phyloP scores from a whole-genome alignment of 2,888 invertebrate species.

The Hypsopygia costalis region DNA sequence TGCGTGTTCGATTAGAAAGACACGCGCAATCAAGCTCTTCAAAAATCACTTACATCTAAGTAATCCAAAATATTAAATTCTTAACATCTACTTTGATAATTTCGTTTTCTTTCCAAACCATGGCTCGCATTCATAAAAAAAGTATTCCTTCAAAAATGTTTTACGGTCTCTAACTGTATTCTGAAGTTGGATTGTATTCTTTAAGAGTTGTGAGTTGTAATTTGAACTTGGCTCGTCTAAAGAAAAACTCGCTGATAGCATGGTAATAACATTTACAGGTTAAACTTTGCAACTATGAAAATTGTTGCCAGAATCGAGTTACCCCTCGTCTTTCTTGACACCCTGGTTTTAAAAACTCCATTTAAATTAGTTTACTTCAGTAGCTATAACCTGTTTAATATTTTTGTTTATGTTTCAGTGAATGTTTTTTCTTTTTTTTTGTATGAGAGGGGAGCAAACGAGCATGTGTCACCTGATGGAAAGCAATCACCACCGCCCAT shows the following conservation, averaged over 20 bases:
- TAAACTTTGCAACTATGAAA: conserved; percentile 62
- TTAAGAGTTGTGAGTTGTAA: conserved; percentile 39
- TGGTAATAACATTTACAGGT: conserved; percentile 53
- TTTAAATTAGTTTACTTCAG: not conserved
- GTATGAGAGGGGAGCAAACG: too few species aligned
- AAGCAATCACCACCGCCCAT: too few species aligned
- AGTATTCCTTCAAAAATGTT: conserved; percentile 32
- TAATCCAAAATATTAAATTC: too few species aligned
- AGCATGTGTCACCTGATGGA: too few species aligned
- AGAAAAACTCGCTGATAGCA: conserved; percentile 34
- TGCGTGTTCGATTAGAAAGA: too few species aligned
- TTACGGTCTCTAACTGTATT: conserved; percentile 39
- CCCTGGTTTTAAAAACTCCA: not conserved
- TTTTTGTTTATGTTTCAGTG: too few species aligned
- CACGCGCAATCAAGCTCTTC: too few species aligned
- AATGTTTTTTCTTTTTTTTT: too few species aligned
- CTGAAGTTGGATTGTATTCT: conserved; percentile 49
- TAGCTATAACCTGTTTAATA: not conserved
- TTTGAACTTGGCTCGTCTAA: conserved; percentile 44
- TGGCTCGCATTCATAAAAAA: not conserved
- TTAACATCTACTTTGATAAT: too few species aligned
- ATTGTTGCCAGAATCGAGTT: conserved; percentile 60
- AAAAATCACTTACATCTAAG: too few species aligned
- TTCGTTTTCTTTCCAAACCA: too few species aligned
- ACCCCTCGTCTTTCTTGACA: conserved; percentile 32